A percentile compares a stretch with the other conserved stretches of the same genome.
Evolutionary conservation across 2,113 vertebrate genomes (phyloP).

Genomic region (Tetraodon nigroviridis): DNA sequence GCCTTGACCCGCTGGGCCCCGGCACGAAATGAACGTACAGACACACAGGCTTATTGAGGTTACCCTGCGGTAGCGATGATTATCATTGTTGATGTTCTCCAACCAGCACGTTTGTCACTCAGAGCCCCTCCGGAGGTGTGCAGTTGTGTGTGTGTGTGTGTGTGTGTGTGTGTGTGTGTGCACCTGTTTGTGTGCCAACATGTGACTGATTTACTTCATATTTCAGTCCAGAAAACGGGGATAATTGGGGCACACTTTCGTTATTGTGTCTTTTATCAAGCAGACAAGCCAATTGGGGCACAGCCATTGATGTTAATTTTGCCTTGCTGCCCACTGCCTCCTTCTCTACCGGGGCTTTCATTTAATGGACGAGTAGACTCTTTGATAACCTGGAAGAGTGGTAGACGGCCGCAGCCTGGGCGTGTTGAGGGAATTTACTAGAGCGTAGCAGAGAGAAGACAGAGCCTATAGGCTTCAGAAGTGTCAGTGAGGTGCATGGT

Average conservation of each 20-base stretch:
- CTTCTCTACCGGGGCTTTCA: constrained; percentile 49
- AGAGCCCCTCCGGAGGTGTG: constrained; percentile 27
- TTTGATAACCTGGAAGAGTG: constrained; percentile 57
- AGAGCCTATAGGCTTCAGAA: constrained; percentile 25
- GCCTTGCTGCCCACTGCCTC: constrained; percentile 18
- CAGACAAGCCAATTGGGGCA: constrained; percentile 65
- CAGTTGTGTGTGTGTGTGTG: constrained; percentile 13
- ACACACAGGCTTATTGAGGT: constrained; percentile 45
- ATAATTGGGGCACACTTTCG: constrained; percentile 30
- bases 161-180: constrained; percentile 7
- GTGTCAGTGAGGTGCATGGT: constrained; percentile 42
- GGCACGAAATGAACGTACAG: constrained; percentile 36
- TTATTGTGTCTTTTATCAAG: constrained; percentile 64
- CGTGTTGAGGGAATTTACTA: constrained; percentile 52
- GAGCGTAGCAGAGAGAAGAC: constrained; percentile 33
- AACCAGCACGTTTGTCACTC: constrained; percentile 49
- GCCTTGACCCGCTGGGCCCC: constrained; percentile 54
- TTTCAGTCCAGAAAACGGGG: constrained; percentile 2
- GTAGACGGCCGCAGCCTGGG: constrained; percentile 29
- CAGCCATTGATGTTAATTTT: constrained; percentile 64
- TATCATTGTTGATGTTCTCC: constrained; percentile 56
- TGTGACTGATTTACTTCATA: too few species aligned
- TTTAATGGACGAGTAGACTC: constrained; percentile 54
- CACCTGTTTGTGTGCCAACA: constrained; percentile 6
- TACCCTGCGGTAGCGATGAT: constrained; percentile 59